Evolutionary conservation across 1,140 invertebrate genomes (phyloP).

Genomic region (Brachystomella parvula): DNA sequence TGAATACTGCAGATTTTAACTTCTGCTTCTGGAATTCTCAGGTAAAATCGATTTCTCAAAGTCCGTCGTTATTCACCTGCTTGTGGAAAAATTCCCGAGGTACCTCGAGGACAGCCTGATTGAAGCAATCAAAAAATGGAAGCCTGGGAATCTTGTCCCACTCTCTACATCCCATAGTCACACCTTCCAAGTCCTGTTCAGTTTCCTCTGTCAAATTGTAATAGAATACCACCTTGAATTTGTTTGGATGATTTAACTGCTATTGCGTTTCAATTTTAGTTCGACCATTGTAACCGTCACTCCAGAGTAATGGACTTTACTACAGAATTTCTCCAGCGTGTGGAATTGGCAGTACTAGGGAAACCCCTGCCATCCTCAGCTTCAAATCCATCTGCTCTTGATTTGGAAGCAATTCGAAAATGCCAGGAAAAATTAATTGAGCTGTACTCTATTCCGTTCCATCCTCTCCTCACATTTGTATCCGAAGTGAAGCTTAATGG

Average conservation of each 20-base stretch:
- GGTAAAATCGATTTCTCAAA: neutral
- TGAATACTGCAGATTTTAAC: neutral
- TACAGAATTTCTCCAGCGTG: neutral
- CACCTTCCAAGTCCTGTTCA: neutral
- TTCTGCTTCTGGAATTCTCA: neutral
- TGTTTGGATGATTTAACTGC: neutral
- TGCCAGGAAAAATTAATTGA: neutral
- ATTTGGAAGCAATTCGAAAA: neutral
- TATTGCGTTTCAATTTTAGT: neutral
- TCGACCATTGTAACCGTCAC: neutral
- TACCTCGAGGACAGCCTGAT: neutral
- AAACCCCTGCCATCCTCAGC: no score
- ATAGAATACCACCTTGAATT: neutral
- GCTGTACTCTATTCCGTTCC: neutral
- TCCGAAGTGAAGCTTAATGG: neutral
- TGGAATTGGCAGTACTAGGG: neutral
- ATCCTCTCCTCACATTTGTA: neutral
- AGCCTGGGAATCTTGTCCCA: neutral
- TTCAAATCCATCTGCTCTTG: no score
- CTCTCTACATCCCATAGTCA: neutral
- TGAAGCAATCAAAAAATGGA: neutral
- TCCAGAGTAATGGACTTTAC: neutral
- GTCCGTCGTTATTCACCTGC: neutral
- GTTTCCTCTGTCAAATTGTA: neutral
- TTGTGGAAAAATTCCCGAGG: neutral